Evolutionary conservation across 1,140 invertebrate species (phyloP).

Genomic region (Drosophila lacteicornis): DNA sequence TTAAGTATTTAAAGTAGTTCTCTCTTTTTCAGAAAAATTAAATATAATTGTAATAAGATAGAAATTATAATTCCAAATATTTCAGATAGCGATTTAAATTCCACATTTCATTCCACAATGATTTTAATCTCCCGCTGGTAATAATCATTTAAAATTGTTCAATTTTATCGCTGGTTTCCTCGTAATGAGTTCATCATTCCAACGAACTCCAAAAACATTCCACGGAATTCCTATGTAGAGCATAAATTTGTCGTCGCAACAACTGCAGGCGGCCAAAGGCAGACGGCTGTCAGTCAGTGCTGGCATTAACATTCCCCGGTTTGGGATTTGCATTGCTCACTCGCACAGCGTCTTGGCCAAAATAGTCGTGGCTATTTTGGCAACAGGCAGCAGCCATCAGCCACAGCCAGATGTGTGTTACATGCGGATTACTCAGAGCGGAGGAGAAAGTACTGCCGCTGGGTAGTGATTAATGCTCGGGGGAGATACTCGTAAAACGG

Average conservation of each 20-base stretch:
- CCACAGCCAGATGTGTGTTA: slow-evolving; percentile 29
- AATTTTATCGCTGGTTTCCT: not conserved
- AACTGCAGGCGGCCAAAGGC: slow-evolving; percentile 44
- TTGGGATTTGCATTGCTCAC: slow-evolving; percentile 40
- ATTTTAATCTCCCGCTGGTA: no score
- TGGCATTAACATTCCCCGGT: slow-evolving; percentile 54
- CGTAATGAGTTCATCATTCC: slow-evolving; percentile 20
- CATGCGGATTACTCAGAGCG: slow-evolving; percentile 31
- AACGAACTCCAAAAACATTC: slow-evolving; percentile 19
- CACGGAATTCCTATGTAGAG: slow-evolving; percentile 31
- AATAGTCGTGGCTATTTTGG: slow-evolving; percentile 53
- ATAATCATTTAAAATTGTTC: not conserved
- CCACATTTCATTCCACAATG: no score
- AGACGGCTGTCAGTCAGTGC: slow-evolving; percentile 60
- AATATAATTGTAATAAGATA: no score
- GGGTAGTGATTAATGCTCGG: slow-evolving; percentile 52
- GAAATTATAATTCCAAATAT: no score
- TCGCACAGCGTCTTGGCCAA: slow-evolving; percentile 19
- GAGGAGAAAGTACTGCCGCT: slow-evolving; percentile 42
- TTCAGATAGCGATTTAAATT: no score
- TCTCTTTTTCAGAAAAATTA: no score
- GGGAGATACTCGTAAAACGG: slow-evolving; percentile 21
- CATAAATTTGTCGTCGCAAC: slow-evolving; percentile 56
- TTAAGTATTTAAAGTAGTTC: no score
- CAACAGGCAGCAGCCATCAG: slow-evolving; percentile 12